A percentile compares a stretch with the other conserved stretches of the same genome.
Conservation (phyloP, 2,888 invertebrate genomes). For the Leucophenga maculata region DNA sequence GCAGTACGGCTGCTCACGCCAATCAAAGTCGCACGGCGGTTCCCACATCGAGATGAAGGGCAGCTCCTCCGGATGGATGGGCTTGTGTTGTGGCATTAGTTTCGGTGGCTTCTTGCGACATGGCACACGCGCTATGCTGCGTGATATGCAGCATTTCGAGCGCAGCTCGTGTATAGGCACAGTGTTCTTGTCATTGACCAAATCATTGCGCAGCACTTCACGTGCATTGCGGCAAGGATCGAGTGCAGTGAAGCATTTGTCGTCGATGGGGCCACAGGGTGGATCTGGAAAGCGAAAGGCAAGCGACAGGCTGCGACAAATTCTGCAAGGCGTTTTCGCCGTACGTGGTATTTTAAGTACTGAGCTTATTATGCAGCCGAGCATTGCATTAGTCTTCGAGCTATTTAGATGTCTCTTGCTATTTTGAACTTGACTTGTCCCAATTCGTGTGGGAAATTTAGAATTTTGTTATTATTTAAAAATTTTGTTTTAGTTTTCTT, state of each 20-base stretch:
- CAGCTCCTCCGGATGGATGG: too few relatives aligned
- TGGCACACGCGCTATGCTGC: neutral
- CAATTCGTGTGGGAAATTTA: neutral
- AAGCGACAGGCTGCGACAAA: neutral
- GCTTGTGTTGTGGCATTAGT: neutral
- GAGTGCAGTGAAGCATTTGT: neutral
- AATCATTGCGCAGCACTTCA: neutral
- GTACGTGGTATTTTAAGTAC: too few relatives aligned
- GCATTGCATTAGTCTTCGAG: neutral
- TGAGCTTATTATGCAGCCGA: neutral
- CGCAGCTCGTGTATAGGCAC: neutral
- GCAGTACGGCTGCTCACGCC: slow-evolving; percentile 12
- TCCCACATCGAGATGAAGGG: neutral
- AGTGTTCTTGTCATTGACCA: neutral
- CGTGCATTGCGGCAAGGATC: neutral
- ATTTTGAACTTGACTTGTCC: too few relatives aligned
- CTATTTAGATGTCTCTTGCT: too few relatives aligned
- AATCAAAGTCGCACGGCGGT: neutral
- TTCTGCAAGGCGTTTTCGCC: too few relatives aligned
- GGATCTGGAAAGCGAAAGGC: slow-evolving; percentile 1
- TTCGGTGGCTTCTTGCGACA: neutral
- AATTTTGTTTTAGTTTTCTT: neutral
- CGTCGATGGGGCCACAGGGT: neutral
- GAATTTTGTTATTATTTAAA: neutral
- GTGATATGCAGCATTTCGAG: neutral